Evolutionary conservation across 2,888 invertebrate species (phyloP), one percentile per base, ranked within the genome.

Genomic region (Sturmia bella): DNA sequence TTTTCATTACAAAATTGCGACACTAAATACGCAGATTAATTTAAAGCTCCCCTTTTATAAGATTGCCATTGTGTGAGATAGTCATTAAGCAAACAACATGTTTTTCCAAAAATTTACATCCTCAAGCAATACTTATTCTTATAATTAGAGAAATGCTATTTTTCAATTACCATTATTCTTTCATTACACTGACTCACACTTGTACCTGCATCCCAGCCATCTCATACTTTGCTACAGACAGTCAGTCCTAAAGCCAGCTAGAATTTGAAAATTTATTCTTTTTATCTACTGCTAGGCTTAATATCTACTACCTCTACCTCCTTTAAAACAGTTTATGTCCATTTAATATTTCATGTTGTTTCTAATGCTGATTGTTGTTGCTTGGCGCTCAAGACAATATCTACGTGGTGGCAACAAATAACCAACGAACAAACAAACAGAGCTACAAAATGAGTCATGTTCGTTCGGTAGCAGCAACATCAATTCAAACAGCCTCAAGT

Each of bases 91-190:
- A 69, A 73, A 69, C 68, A 81, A 63, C 73, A 77, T 77, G 69
- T 74, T 81, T 76, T 76, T 69, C 56, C 43, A 73, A 81, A 57
- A 73, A 77, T 61, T 73, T 64, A 74, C 69, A 74, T 74, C 73
- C 77, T 82, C 74, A 64, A 82, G 77, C 63, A 69, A 69, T 63
- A 21, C 72, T 73, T 74, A 73, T 63, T 61, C 48, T 63, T 61
- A 32, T 27, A 54, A 54, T 66, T 54, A 56, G 39, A 37, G 63
- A 64, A 64, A 82, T 77, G 37, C 57, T 64, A 77, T 77, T 82
- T 82, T 82, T 77, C 81, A 82, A 82, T 82, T 82, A 74, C 50
- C 69, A 77, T 77, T 77, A 78, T 74, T 70, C 78, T 66, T 66
- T 54, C 59, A 74, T 66, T 70, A 70, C 24, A 70, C 48, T 56